Evolutionary conservation across 2,888 invertebrate species (phyloP), one percentile per base, ranked within the genome.

Genomic region (Sphaerophoria rueppellii): DNA sequence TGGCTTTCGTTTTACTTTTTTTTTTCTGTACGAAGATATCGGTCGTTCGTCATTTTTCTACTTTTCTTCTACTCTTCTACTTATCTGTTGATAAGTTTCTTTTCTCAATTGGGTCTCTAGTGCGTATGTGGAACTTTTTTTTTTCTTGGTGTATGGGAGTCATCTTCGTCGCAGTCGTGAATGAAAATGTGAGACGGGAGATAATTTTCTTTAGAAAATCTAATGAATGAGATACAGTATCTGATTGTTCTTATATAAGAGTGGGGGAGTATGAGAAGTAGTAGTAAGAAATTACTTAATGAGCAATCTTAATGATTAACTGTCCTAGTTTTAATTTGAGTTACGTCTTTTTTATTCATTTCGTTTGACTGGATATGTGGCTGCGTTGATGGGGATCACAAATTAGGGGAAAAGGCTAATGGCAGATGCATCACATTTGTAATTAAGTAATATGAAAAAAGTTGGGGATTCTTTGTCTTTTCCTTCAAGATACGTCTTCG

Each of bases 91-190:
- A 54, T 54, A 54, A 54, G 52, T 32, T 54, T 40, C n/a, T 67
- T 40, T 40, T 40, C 67, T 54, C 67, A 54, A 67, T 54, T 40
- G 37, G 54, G 54, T 67, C 54, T 54, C 67, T 37, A 24, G 67
- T 67, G 67, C 67, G 67, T 67, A 67, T 67, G 67, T 54, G 67
- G 34, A 50, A 67, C 37, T 67, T 67, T 67, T 65, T 40, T 52
- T 16, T 54, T n/a, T 24, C 0, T 43, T 7, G 9, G 6, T 32
- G 7, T 40, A 40, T 50, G 37, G 16, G 14, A 34, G 50, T 63
- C n/a, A 9, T 43, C 43, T 11, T 40, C 40, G 11, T 43, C 11
- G 9, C 11, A 2, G 40, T 40, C 40, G 11, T 34, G 37, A 35
- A 9, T 37, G 40, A 6, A 40, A 7, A 4, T 6, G 5, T 24